A percentile compares a stretch with the other conserved stretches of the same genome.
These are phyloP conservation scores for Porites lobata DNA, from an alignment of 92 coral and sea anemone genomes.

Conservation along the genomic window DNA sequence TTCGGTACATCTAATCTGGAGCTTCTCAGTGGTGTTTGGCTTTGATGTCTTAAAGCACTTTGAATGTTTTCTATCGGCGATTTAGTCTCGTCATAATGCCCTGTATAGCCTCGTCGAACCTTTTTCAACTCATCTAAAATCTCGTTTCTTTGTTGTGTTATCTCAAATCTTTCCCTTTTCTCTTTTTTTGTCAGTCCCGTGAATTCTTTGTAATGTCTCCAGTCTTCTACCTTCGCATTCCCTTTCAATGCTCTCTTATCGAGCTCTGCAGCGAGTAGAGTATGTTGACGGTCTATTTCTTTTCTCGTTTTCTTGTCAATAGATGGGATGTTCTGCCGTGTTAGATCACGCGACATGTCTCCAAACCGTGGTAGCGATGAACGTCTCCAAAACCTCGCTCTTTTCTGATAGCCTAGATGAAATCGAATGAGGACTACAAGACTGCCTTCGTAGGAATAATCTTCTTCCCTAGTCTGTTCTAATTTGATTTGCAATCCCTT, in stretches of 20 bases:
- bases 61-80: conserved; percentile 86
- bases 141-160: conserved; percentile 66
- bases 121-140: conserved; percentile 75
- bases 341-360: conserved; percentile 16
- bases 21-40: conserved; percentile 70
- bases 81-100: conserved; percentile 84
- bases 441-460: not conserved
- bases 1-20: conserved; percentile 67
- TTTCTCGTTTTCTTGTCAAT: conserved; percentile 52
- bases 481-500: not conserved
- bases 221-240: conserved; percentile 80
- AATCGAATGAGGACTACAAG: not conserved
- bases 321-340: not conserved
- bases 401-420: conserved; percentile 38
- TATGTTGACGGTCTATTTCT: conserved; percentile 85
- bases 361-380: not conserved
- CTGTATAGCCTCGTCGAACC: conserved; percentile 77
- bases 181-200: conserved; percentile 73
- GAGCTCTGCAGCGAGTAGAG: conserved; percentile 73
- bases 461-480: not conserved
- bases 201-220: conserved; percentile 68
- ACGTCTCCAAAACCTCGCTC: not conserved
- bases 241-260: conserved; percentile 84
- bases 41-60: conserved; percentile 68
- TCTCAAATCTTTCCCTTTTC: conserved; percentile 69